These are phyloP conservation scores for Cynocephalus volans DNA, from an alignment of 2,113 vertebrate species.

Conservation along the genomic window DNA sequence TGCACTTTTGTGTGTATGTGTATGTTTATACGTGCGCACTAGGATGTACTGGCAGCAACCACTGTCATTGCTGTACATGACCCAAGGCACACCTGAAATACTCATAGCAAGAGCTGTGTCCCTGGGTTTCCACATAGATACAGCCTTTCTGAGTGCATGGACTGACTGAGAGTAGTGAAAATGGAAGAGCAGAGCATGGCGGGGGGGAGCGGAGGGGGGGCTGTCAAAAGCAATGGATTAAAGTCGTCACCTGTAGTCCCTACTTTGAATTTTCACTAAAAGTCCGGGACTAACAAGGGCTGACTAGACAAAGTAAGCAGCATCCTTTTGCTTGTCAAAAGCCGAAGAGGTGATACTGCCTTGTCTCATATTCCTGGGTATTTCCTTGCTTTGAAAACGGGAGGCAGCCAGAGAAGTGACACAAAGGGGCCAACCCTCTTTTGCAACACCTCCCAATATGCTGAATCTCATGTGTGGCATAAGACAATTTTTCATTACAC, in stretches of 20 bases:
- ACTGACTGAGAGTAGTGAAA: neutral
- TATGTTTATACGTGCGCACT: neutral
- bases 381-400: constrained; percentile 2
- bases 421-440: neutral
- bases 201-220: too few species aligned
- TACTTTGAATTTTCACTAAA: neutral
- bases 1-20: neutral
- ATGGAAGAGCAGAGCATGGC: too few species aligned
- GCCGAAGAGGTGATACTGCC: neutral
- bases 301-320: neutral
- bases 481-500: constrained; percentile 8
- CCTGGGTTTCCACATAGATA: neutral
- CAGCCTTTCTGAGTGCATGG: neutral
- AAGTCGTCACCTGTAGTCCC: neutral
- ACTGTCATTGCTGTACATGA: neutral
- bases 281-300: neutral
- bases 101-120: neutral
- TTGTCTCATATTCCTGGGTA: neutral
- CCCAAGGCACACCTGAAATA: neutral
- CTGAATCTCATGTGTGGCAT: neutral
- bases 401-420: neutral
- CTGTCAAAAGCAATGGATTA: neutral
- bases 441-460: neutral
- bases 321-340: neutral
- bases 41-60: neutral